These are phyloP conservation scores for Enteromius unitaeniatus DNA, from an alignment of 2,797 vertebrate genomes.

Conservation along the genomic window DNA sequence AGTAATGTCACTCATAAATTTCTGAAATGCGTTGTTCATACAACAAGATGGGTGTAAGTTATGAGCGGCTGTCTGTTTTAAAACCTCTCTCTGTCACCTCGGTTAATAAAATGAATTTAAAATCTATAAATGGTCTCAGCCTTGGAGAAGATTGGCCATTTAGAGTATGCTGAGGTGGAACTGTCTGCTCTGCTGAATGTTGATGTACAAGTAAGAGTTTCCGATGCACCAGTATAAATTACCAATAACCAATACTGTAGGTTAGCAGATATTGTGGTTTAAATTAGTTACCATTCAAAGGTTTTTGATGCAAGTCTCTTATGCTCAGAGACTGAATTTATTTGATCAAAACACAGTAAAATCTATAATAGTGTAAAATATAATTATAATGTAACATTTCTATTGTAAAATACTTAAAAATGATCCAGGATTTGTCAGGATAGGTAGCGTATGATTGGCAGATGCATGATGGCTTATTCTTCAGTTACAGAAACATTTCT, in stretches of 20 bases:
- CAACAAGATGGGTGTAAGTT: constrained; percentile 50
- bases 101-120: constrained; percentile 50
- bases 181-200: background rate
- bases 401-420: background rate
- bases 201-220: background rate
- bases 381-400: background rate
- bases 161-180: constrained; percentile 35
- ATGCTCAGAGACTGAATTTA: background rate
- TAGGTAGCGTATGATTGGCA: background rate
- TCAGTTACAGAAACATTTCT: background rate
- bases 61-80: constrained; percentile 48
- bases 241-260: background rate
- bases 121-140: constrained; percentile 38
- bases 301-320: background rate
- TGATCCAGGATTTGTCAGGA: background rate
- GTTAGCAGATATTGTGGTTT: constrained; percentile 7
- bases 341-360: background rate
- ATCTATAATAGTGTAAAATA: background rate
- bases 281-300: background rate
- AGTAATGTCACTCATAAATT: constrained; percentile 48
- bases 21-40: constrained; percentile 50
- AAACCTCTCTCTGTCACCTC: constrained; percentile 36
- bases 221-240: background rate
- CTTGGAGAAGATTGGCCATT: constrained; percentile 47
- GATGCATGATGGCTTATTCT: background rate